These are phyloP conservation scores for Ia io DNA, from an alignment of 2,113 vertebrate species.

Conservation along the genomic window DNA sequence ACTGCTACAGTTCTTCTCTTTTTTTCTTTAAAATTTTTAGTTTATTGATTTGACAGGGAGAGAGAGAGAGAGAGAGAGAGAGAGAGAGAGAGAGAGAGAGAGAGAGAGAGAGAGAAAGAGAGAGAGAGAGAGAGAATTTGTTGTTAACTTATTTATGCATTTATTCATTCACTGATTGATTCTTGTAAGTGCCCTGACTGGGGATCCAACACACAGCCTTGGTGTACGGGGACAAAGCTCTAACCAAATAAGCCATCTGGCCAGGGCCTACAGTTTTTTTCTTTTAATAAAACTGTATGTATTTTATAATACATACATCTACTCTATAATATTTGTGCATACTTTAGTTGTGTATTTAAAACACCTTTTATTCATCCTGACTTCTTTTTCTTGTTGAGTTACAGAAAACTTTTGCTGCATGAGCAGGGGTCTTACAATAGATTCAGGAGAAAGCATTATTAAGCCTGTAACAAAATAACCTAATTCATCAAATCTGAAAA, in stretches of 20 bases:
- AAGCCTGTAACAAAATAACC: neutral
- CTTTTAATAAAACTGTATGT: neutral
- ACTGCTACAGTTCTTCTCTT: neutral
- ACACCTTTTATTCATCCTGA: conserved; percentile 2
- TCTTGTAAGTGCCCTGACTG: neutral
- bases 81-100: neutral
- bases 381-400: conserved; percentile 30
- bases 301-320: neutral
- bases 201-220: neutral
- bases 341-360: conserved; percentile 4
- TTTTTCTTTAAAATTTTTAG: neutral
- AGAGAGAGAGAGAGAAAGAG: neutral
- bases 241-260: neutral
- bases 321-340: neutral
- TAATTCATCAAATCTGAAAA: conserved; percentile 14
- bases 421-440: conserved; percentile 25
- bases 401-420: neutral
- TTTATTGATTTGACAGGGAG: neutral
- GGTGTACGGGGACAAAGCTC: neutral
- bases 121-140: neutral
- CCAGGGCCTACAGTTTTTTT: neutral
- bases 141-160: neutral
- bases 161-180: neutral
- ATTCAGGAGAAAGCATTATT: neutral
- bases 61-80: fast-evolving